Percentiles rank a stretch among this genome's conserved stretches.
Evolutionary conservation across 2,888 invertebrate species (phyloP).

Genomic region (Agonum fuliginosum): DNA sequence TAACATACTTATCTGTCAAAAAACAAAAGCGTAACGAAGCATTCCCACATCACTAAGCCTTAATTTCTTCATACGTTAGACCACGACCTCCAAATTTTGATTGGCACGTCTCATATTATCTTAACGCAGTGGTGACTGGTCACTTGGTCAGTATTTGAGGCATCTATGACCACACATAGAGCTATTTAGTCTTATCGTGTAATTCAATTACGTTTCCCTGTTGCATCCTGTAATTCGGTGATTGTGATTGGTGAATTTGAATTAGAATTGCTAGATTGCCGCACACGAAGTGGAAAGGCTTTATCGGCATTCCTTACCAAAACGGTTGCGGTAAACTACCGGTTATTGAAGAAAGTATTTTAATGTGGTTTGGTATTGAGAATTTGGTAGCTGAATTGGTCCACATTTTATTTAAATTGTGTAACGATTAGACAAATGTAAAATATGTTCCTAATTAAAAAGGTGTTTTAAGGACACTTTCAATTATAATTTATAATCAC

Average conservation of each 20-base stretch:
- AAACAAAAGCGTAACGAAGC: background rate
- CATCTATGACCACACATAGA: slow-evolving; percentile 25
- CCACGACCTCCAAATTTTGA: background rate
- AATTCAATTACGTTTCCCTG: slow-evolving; percentile 8
- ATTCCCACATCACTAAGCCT: background rate
- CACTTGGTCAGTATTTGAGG: background rate
- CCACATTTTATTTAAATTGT: too few species aligned
- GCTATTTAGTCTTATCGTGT: background rate
- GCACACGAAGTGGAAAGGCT: background rate
- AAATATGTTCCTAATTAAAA: too few species aligned
- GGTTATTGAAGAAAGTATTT: background rate
- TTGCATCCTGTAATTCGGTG: slow-evolving; percentile 9
- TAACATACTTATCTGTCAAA: background rate
- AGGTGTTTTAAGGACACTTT: too few species aligned
- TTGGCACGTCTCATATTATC: background rate
- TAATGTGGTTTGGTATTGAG: background rate
- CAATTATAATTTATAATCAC: too few species aligned
- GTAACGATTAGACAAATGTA: too few species aligned
- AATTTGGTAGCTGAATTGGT: too few species aligned
- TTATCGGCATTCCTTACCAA: background rate
- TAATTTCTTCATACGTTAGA: background rate
- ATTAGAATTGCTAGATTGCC: too few species aligned
- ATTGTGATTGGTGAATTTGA: slow-evolving; percentile 22
- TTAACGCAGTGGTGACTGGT: background rate
- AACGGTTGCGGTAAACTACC: background rate